Percentiles rank a stretch among this genome's conserved stretches.
Evolutionary conservation across 2,113 vertebrate species (phyloP).

Genomic region (human (Homo sapiens)): GRCh38 chr5:124537501-124538000

Average conservation of each 20-base stretch:
- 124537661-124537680: constrained; percentile 32
- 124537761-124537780: neutral
- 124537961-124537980: neutral
- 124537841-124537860: constrained; percentile 34
- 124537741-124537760: neutral
- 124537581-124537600: neutral
- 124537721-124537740: neutral
- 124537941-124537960: neutral
- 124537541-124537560: neutral
- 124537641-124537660: neutral
- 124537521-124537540: neutral
- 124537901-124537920: neutral
- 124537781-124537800: neutral
- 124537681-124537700: neutral
- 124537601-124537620: constrained; percentile 6
- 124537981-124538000: neutral
- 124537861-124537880: neutral
- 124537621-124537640: constrained; percentile 21
- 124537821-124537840: constrained; percentile 31
- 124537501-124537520: constrained; percentile 1
- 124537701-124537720: constrained; percentile 6
- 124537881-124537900: neutral
- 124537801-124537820: constrained; percentile 7
- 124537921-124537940: neutral
- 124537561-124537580: neutral